Conservation (phyloP, 2,797 vertebrate species). For the Enteromius treurensis region DNA sequence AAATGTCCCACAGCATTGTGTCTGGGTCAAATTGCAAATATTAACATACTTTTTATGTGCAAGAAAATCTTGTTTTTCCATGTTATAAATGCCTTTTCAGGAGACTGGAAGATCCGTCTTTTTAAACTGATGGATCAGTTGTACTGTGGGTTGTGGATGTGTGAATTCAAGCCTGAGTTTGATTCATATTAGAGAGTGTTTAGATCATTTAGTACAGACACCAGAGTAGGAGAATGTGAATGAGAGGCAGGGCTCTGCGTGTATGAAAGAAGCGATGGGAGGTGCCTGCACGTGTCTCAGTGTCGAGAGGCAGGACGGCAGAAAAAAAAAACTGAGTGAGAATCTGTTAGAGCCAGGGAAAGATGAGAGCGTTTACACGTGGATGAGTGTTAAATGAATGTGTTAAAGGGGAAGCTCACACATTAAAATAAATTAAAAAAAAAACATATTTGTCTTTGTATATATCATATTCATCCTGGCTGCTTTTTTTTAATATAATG, state of each 20-base stretch:
- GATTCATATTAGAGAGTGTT: not conserved
- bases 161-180: not conserved
- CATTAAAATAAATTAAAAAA: not conserved
- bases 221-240: conserved; percentile 37
- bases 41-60: not conserved
- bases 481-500: not conserved
- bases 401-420: conserved; percentile 1
- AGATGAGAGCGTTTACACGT: conserved; percentile 25
- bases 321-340: conserved; percentile 7
- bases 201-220: conserved; percentile 18
- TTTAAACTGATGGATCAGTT: not conserved
- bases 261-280: conserved; percentile 28
- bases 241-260: conserved; percentile 37
- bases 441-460: not conserved
- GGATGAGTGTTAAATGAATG: conserved; percentile 23
- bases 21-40: conserved; percentile 1
- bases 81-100: not conserved
- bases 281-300: conserved; percentile 11
- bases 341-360: conserved; percentile 30
- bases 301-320: conserved; percentile 7
- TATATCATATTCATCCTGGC: not conserved
- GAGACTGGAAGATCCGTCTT: not conserved
- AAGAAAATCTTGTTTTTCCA: conserved; percentile 3
- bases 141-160: conserved; percentile 3
- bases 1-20: not conserved